Conservation (phyloP, 2,888 invertebrate species). For the Eupithecia abbreviata region DNA sequence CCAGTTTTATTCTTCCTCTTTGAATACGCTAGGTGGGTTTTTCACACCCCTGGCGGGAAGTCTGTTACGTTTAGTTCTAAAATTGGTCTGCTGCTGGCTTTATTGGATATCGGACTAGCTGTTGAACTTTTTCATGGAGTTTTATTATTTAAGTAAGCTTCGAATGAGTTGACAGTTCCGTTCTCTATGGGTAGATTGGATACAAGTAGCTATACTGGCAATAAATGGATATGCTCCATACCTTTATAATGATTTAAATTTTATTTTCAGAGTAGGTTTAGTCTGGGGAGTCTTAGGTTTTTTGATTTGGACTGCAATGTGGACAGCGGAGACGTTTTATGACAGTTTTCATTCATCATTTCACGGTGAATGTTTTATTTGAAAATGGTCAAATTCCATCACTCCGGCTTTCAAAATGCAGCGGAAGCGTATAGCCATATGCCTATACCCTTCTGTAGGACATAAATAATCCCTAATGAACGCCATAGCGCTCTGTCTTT, state of each 20-base stretch:
- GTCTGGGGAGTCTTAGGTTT: not conserved
- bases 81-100: slow-evolving; percentile 29
- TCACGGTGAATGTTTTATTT: no score
- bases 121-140: slow-evolving; percentile 11
- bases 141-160: slow-evolving; percentile 2
- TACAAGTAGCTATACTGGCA: not conserved
- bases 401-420: not conserved
- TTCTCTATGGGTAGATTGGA: not conserved
- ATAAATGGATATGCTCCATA: not conserved
- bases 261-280: not conserved
- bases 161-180: not conserved
- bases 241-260: not conserved
- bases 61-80: slow-evolving; percentile 22
- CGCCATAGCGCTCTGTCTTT: not conserved
- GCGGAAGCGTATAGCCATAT: not conserved
- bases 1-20: slow-evolving; percentile 32
- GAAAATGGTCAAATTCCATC: not conserved
- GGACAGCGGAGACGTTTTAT: not conserved
- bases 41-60: slow-evolving; percentile 26
- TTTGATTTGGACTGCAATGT: not conserved
- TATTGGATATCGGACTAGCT: slow-evolving; percentile 24
- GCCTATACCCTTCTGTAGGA: not conserved
- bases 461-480: not conserved
- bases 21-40: slow-evolving; percentile 30
- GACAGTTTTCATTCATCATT: not conserved